These are phyloP conservation scores for Sinonovacula constricta DNA, from an alignment of 1,140 invertebrate species.

Conservation along the genomic window DNA sequence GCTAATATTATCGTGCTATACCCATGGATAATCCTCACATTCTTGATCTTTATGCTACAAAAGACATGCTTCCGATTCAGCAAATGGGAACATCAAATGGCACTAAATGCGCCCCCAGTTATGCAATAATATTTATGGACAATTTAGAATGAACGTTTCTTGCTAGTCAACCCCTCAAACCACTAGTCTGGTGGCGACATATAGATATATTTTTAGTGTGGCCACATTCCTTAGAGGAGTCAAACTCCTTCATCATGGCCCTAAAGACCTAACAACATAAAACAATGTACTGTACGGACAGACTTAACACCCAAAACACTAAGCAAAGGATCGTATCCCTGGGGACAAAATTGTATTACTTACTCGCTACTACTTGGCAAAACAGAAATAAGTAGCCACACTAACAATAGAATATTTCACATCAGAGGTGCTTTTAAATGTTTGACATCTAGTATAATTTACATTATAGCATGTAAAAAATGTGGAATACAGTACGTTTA, in stretches of 20 bases:
- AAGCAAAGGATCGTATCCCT: too few species aligned
- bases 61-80: constrained; percentile 11
- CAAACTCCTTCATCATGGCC: constrained; percentile 4
- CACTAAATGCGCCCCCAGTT: constrained; percentile 4
- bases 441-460: too few species aligned
- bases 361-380: too few species aligned
- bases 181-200: constrained; percentile 8
- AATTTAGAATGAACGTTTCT: not conserved
- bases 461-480: too few species aligned
- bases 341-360: too few species aligned
- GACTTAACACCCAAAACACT: too few species aligned
- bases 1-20: not conserved
- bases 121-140: not conserved
- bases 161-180: not conserved
- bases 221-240: constrained; percentile 6
- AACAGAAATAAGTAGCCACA: too few species aligned
- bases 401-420: too few species aligned
- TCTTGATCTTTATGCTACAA: not conserved
- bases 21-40: not conserved
- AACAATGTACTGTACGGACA: too few species aligned
- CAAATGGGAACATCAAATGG: not conserved
- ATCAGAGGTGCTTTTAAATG: too few species aligned
- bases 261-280: too few species aligned
- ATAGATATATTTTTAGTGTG: constrained; percentile 3
- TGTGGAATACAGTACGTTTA: too few species aligned